Percentiles rank a stretch among this genome's conserved stretches.
Evolutionary conservation across 2,888 invertebrate genomes (phyloP).

Genomic region (Lagria hirta): DNA sequence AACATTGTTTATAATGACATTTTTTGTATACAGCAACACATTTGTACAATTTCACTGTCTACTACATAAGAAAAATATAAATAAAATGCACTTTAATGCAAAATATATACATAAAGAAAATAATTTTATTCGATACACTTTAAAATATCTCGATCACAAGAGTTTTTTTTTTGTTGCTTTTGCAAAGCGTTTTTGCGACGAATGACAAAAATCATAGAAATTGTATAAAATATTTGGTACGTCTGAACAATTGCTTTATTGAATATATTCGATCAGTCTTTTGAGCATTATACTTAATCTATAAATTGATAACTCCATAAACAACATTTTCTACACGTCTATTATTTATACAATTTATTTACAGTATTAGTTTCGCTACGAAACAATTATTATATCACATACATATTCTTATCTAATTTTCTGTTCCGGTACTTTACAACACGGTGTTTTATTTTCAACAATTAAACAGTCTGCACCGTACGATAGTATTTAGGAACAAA

Average conservation of each 20-base stretch:
- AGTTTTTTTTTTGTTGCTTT: no score
- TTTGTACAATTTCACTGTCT: constrained; percentile 20
- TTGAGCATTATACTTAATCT: constrained; percentile 48
- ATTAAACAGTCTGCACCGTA: constrained; percentile 17
- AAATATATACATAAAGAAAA: constrained; percentile 39
- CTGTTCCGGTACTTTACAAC: constrained; percentile 36
- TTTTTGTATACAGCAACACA: constrained; percentile 24
- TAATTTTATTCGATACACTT: no score
- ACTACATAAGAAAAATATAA: constrained; percentile 23
- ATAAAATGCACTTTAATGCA: constrained; percentile 28
- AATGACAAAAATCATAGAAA: no score
- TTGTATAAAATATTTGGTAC: background rate
- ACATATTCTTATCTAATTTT: constrained; percentile 34
- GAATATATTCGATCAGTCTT: constrained; percentile 45
- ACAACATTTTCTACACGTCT: constrained; percentile 35
- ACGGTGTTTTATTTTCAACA: constrained; percentile 32
- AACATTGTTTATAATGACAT: constrained; percentile 26
- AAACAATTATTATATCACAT: constrained; percentile 41
- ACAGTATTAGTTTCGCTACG: constrained; percentile 36
- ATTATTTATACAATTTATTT: constrained; percentile 41
- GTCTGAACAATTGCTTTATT: constrained; percentile 5
- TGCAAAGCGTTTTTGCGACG: no score
- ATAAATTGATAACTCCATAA: constrained; percentile 32
- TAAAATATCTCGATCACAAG: no score
- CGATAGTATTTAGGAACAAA: constrained; percentile 28